Evolutionary conservation across 2,113 vertebrate species (phyloP).

Genomic region (Parotia lawesii): DNA sequence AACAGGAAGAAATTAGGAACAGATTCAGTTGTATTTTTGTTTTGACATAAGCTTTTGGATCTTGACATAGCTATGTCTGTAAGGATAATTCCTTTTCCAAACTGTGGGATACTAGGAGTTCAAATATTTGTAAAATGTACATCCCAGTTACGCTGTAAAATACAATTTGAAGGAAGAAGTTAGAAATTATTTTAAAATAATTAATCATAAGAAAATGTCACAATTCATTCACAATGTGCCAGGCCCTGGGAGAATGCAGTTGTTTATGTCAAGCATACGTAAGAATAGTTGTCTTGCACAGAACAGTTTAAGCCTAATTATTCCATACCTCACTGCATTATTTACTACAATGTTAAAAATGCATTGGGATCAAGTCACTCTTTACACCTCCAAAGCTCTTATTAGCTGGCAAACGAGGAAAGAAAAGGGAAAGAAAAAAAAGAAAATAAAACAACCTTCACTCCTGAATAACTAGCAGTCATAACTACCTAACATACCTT

Average conservation of each 20-base stretch:
- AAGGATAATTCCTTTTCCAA: not conserved
- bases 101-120: not conserved
- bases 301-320: not conserved
- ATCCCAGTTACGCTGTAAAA: not conserved
- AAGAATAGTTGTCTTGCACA: not conserved
- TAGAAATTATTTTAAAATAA: not conserved
- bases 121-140: not conserved
- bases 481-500: conserved; percentile 11
- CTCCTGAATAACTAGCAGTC: conserved; percentile 6
- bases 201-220: not conserved
- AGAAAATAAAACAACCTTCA: not conserved
- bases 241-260: not conserved
- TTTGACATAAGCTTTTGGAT: not conserved
- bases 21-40: not conserved
- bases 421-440: not conserved
- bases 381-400: not conserved
- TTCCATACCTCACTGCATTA: not conserved
- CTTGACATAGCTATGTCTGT: not conserved
- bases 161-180: not conserved
- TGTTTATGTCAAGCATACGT: not conserved
- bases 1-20: not conserved
- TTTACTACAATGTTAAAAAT: not conserved
- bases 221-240: not conserved
- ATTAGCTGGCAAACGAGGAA: not conserved
- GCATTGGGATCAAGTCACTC: not conserved